Conservation (phyloP, 23 tunicate species). For the Pegea sp. region DNA sequence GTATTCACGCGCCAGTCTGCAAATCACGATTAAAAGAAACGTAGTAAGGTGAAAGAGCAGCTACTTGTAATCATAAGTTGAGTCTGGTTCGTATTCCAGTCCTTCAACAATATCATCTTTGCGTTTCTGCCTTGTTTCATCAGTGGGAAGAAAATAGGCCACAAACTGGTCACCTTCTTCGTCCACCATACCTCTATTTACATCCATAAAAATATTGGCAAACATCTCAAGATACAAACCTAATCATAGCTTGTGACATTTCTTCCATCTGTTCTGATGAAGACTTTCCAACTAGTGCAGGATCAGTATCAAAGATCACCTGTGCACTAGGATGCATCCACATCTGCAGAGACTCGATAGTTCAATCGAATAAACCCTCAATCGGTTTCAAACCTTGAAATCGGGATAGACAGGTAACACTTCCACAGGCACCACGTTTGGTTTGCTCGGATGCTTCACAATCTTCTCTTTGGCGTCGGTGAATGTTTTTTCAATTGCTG, state of each 20-base stretch:
- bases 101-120: conserved; percentile 42
- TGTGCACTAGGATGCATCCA: conserved; percentile 99
- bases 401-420: conserved; percentile 89
- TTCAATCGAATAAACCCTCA: neutral
- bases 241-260: conserved; percentile 99
- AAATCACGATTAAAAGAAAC: neutral
- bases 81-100: conserved; percentile 69
- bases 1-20: conserved; percentile 77
- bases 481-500: conserved; percentile 90
- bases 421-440: conserved; percentile 78
- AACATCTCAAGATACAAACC: too few species aligned
- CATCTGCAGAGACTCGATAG: conserved; percentile 24
- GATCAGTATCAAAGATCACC: conserved; percentile 97
- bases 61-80: conserved; percentile 71
- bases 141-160: conserved; percentile 88
- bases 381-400: conserved; percentile 27
- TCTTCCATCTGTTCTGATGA: conserved; percentile 45
- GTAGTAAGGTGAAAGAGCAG: neutral
- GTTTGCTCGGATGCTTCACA: conserved; percentile 82
- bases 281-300: conserved; percentile 37
- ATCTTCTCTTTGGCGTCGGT: conserved; percentile 73
- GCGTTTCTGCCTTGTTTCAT: conserved; percentile 57
- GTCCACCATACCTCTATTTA: conserved; percentile 99
- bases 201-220: too few species aligned
- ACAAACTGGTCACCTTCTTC: conserved; percentile 97